Percentiles rank a stretch among this genome's conserved stretches.
These are phyloP conservation scores for Chauna torquata DNA, from an alignment of 2,113 vertebrate genomes.

Conservation along the genomic window DNA sequence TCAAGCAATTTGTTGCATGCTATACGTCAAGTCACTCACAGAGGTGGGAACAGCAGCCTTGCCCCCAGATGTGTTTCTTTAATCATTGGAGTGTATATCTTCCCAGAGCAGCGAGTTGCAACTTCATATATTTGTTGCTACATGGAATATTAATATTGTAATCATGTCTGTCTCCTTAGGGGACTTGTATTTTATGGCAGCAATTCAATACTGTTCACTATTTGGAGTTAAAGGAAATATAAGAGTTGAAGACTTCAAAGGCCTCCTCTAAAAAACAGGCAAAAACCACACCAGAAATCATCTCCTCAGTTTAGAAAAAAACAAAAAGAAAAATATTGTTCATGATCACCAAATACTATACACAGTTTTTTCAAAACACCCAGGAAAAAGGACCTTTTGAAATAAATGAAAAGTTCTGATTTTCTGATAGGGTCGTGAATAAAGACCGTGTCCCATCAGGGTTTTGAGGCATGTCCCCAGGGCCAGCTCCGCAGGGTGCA, in stretches of 20 bases:
- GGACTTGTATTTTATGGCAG: constrained; percentile 33
- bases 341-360: neutral
- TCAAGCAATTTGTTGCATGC: neutral
- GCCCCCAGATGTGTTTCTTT: constrained; percentile 28
- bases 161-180: constrained; percentile 50
- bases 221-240: neutral
- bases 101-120: constrained; percentile 42
- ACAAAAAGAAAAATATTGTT: neutral
- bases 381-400: neutral
- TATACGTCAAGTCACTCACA: neutral
- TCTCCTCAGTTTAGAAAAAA: neutral
- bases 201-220: constrained; percentile 31
- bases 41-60: neutral
- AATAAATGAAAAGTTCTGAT: neutral
- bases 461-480: neutral
- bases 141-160: constrained; percentile 62
- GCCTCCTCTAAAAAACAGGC: neutral
- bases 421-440: neutral
- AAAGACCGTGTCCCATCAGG: neutral
- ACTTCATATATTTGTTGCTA: constrained; percentile 36
- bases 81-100: constrained; percentile 12
- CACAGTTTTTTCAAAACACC: neutral
- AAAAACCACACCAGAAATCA: neutral
- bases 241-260: constrained; percentile 14
- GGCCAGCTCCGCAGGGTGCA: neutral